These are phyloP conservation scores for Mastigias papua DNA, from an alignment of 30 jellyfish, hydroid and myxozoan genomes.

Conservation along the genomic window DNA sequence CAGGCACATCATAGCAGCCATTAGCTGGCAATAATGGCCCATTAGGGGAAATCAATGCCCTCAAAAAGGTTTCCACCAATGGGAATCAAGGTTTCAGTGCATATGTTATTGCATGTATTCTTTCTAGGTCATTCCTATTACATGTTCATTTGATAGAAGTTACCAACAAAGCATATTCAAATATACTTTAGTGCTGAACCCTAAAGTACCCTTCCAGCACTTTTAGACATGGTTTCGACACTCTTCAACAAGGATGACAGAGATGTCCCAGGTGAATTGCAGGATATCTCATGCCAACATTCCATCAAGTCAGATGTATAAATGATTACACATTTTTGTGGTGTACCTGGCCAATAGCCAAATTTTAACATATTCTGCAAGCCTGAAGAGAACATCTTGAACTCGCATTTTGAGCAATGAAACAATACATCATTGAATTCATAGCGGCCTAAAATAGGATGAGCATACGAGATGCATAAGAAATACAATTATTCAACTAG, in stretches of 20 bases:
- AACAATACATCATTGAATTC: conserved; percentile 20
- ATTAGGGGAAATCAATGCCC: neutral
- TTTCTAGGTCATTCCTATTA: neutral
- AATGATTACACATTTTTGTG: neutral
- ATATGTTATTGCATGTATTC: neutral
- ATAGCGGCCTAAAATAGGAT: conserved; percentile 5
- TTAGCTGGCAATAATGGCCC: neutral
- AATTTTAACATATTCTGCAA: neutral
- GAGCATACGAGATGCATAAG: no score
- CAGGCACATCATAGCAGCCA: neutral
- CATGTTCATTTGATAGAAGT: neutral
- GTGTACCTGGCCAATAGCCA: neutral
- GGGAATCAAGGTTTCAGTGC: neutral
- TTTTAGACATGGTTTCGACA: conserved; percentile 21
- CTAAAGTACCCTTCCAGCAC: conserved; percentile 32
- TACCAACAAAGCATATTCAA: neutral
- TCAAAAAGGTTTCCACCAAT: no score
- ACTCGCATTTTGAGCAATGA: neutral
- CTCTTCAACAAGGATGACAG: conserved; percentile 28
- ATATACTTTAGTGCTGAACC: neutral
- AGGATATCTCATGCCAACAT: neutral
- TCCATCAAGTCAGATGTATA: neutral
- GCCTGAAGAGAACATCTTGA: neutral
- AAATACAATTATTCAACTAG: no score
- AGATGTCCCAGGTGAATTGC: neutral